Percentiles rank a stretch among this genome's conserved stretches.
Evolutionary conservation across 2,113 vertebrate genomes (phyloP).

Genomic region (Anseranas semipalmata): DNA sequence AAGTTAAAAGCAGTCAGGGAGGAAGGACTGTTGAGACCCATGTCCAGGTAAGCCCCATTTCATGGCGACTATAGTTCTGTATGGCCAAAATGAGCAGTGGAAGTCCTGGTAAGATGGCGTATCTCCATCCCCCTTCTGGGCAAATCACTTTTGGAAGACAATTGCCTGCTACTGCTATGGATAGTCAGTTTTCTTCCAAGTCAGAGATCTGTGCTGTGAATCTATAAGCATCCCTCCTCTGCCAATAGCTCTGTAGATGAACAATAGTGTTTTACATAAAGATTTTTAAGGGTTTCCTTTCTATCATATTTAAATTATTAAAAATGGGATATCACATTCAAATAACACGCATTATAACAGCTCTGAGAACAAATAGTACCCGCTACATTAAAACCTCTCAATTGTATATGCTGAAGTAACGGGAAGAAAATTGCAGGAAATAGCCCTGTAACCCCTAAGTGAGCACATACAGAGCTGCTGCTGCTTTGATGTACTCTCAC

Average conservation of each 20-base stretch:
- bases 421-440: background rate
- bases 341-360: background rate
- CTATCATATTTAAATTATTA: background rate
- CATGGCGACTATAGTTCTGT: background rate
- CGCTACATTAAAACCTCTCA: background rate
- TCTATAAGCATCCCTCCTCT: background rate
- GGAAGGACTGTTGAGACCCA: background rate
- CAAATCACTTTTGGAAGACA: background rate
- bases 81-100: background rate
- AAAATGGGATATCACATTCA: background rate
- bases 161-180: background rate
- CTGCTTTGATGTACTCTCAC: background rate
- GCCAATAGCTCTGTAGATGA: background rate
- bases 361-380: background rate
- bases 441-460: rapidly evolving
- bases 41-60: background rate
- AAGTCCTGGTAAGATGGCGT: background rate
- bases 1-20: background rate
- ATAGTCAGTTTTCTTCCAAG: background rate
- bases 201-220: background rate
- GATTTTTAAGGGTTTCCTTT: background rate
- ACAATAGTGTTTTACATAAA: background rate
- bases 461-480: background rate
- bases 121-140: background rate
- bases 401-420: background rate